Evolutionary conservation across 2,888 invertebrate genomes (phyloP).

Genomic region (Celastrina argiolus): DNA sequence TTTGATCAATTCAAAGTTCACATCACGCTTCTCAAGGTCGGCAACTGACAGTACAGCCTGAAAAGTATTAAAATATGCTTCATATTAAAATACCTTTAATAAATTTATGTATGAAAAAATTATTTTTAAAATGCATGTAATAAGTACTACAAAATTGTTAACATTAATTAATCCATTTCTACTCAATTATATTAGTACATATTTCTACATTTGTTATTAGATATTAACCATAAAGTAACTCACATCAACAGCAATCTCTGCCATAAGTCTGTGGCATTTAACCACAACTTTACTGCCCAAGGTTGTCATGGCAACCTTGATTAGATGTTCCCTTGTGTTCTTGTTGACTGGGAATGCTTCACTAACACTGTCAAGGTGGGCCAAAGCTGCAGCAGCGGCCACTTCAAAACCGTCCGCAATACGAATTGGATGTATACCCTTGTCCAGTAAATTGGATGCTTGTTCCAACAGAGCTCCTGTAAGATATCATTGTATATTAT

Average conservation of each 20-base stretch:
- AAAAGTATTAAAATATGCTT: conserved; percentile 18
- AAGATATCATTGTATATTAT: neutral
- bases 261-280: conserved; percentile 97
- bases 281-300: conserved; percentile 99
- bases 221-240: conserved; percentile 39
- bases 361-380: conserved; percentile 91
- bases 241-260: conserved; percentile 94
- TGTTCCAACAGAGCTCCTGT: conserved; percentile 95
- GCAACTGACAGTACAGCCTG: conserved; percentile 97
- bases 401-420: conserved; percentile 99
- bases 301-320: conserved; percentile 98
- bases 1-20: conserved; percentile 99
- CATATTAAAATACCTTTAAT: too few relatives aligned
- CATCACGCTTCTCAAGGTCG: conserved; percentile 94
- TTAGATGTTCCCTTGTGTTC: conserved; percentile 90
- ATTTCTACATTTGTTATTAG: too few relatives aligned
- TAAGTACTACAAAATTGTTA: too few relatives aligned
- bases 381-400: conserved; percentile 92
- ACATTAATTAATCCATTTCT: too few relatives aligned
- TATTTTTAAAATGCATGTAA: too few relatives aligned
- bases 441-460: conserved; percentile 93
- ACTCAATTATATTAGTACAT: neutral
- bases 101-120: too few relatives aligned
- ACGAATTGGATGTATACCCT: conserved; percentile 98
- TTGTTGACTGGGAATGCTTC: conserved; percentile 92